A percentile compares a stretch with the other conserved stretches of the same genome.
phyloP scores from a whole-genome alignment of 2,113 vertebrate species.

The Acrocephalus arundinaceus region DNA sequence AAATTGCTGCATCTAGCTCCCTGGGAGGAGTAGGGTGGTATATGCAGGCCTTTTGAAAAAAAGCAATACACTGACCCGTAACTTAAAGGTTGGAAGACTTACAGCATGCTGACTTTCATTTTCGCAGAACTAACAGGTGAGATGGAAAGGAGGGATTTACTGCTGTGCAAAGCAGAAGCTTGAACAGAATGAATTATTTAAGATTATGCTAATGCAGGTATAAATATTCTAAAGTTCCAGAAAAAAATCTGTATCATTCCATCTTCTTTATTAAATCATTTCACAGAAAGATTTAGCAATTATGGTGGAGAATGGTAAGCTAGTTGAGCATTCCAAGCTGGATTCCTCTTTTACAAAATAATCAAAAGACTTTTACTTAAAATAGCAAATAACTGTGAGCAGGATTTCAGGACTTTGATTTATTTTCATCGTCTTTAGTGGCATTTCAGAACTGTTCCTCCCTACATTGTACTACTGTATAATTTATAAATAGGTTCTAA shows the following conservation, averaged over 20 bases:
- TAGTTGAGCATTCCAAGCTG: neutral
- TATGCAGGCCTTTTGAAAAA: neutral
- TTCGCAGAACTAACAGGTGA: neutral
- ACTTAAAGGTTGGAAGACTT: neutral
- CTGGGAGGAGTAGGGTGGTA: neutral
- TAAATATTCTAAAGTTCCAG: conserved; percentile 13
- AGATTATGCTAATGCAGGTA: neutral
- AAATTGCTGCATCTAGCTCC: neutral
- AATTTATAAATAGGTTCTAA: neutral
- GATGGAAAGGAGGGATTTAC: neutral
- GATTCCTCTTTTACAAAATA: neutral
- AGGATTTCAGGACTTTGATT: neutral
- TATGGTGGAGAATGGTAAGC: neutral
- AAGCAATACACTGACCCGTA: neutral
- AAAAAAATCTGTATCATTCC: neutral
- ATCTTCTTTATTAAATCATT: conserved; percentile 9
- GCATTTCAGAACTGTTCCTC: neutral
- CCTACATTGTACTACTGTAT: neutral
- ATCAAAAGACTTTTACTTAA: neutral
- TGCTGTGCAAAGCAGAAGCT: neutral
- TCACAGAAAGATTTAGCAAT: neutral
- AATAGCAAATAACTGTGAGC: neutral
- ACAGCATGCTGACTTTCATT: neutral
- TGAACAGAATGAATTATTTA: conserved; percentile 9
- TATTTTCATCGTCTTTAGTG: neutral